Percentiles rank a stretch among this genome's conserved stretches.
Evolutionary conservation across 2,113 vertebrate species (phyloP).

Genomic region (Rhegmatorhina hoffmannsi): DNA sequence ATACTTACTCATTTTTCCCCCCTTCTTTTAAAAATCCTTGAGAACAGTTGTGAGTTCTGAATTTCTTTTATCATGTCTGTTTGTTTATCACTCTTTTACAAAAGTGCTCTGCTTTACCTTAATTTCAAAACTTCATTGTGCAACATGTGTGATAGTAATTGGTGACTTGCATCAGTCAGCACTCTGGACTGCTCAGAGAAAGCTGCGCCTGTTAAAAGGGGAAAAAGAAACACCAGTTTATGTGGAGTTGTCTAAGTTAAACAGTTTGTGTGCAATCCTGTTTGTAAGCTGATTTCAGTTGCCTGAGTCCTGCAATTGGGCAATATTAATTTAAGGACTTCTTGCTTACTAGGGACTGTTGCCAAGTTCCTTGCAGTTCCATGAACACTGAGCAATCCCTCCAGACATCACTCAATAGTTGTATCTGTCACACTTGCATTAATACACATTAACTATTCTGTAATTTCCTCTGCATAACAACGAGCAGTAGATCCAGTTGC

Average conservation of each 20-base stretch:
- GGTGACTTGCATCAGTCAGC: background rate
- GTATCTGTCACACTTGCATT: background rate
- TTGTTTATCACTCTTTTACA: background rate
- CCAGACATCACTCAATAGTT: background rate
- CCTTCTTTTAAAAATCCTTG: background rate
- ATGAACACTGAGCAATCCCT: background rate
- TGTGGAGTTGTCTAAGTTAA: background rate
- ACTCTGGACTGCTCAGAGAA: background rate
- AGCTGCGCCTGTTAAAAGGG: background rate
- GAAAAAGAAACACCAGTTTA: background rate
- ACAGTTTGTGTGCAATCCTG: background rate
- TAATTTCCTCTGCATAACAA: background rate
- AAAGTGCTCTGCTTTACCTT: background rate
- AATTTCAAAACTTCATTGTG: background rate
- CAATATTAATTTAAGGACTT: slow-evolving; percentile 38
- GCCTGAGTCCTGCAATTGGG: background rate
- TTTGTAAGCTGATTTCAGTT: background rate
- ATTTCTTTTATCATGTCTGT: background rate
- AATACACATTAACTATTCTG: background rate
- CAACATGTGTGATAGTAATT: background rate
- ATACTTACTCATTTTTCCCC: background rate
- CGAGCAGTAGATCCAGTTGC: background rate
- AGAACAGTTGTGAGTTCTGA: background rate
- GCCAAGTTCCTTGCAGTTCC: slow-evolving; percentile 27
- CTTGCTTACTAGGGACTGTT: background rate